Evolutionary conservation across 37 sponge, comb jelly and placozoan genomes (phyloP).

Genomic region (Crambe crambe): DNA sequence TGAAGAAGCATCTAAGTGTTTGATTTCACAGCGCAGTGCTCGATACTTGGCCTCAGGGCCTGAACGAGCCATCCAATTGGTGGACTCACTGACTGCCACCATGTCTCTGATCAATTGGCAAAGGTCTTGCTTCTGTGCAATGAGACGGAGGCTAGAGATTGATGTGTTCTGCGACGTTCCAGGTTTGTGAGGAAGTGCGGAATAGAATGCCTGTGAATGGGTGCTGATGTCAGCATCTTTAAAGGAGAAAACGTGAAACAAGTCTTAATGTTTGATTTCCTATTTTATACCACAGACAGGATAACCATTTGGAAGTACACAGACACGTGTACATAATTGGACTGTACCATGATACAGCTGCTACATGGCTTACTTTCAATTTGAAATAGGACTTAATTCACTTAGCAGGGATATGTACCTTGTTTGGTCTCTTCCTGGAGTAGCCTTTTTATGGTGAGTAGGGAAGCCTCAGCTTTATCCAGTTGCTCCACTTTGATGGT

Average conservation of each 20-base stretch:
- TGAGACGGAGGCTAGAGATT: conserved; percentile 50
- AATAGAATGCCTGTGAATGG: conserved; percentile 74
- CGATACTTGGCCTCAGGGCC: conserved; percentile 70
- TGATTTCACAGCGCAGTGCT: conserved; percentile 85
- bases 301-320: too few relatives aligned
- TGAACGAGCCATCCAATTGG: conserved; percentile 80
- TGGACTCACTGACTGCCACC: conserved; percentile 87
- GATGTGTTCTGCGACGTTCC: conserved; percentile 2
- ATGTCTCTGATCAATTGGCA: conserved; percentile 92
- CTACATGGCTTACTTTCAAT: too few relatives aligned
- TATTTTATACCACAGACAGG: too few relatives aligned
- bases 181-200: conserved; percentile 74
- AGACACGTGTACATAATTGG: too few relatives aligned
- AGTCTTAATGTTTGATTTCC: neutral
- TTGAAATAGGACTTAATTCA: too few relatives aligned
- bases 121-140: conserved; percentile 85
- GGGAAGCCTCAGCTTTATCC: conserved; percentile 82
- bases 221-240: conserved; percentile 9
- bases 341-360: too few relatives aligned
- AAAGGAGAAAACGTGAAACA: neutral
- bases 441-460: conserved; percentile 62
- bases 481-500: conserved; percentile 80
- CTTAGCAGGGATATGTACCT: neutral
- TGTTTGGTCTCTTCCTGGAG: conserved; percentile 37
- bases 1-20: conserved; percentile 50